These are phyloP conservation scores for Drosophila bocqueti DNA, from an alignment of 1,140 invertebrate species.

Conservation along the genomic window DNA sequence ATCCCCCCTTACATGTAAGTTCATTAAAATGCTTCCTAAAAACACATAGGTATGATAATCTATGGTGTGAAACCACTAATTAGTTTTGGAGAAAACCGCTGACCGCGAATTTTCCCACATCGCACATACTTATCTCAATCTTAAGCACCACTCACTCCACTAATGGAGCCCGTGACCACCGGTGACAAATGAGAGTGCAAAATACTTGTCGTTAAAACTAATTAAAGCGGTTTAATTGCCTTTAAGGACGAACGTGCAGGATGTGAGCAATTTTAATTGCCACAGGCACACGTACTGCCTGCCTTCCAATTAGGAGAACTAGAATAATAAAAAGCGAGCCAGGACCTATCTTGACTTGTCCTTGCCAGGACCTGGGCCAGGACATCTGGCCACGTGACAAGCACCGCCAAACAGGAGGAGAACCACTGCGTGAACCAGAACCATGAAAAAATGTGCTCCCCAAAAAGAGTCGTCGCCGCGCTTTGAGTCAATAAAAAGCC, in stretches of 20 bases:
- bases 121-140: slow-evolving; percentile 15
- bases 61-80: background rate
- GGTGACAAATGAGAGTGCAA: slow-evolving; percentile 51
- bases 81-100: slow-evolving; percentile 2
- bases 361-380: slow-evolving; percentile 6
- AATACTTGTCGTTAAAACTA: slow-evolving; percentile 63
- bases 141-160: slow-evolving; percentile 13
- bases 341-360: slow-evolving; percentile 14
- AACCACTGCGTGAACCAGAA: background rate
- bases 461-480: slow-evolving; percentile 30
- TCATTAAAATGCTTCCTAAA: background rate
- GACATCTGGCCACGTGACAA: slow-evolving; percentile 52
- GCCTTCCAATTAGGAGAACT: slow-evolving; percentile 44
- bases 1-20: no score
- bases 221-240: slow-evolving; percentile 62
- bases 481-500: slow-evolving; percentile 59
- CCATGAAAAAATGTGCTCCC: slow-evolving; percentile 13
- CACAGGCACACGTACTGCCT: slow-evolving; percentile 36
- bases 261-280: slow-evolving; percentile 52
- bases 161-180: slow-evolving; percentile 14
- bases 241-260: slow-evolving; percentile 56
- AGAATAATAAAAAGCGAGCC: slow-evolving; percentile 35
- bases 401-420: slow-evolving; percentile 21
- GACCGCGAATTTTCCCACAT: slow-evolving; percentile 2
- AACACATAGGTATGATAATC: background rate